Evolutionary conservation across 2,888 invertebrate genomes (phyloP).

Genomic region (Ethmia dodecea): DNA sequence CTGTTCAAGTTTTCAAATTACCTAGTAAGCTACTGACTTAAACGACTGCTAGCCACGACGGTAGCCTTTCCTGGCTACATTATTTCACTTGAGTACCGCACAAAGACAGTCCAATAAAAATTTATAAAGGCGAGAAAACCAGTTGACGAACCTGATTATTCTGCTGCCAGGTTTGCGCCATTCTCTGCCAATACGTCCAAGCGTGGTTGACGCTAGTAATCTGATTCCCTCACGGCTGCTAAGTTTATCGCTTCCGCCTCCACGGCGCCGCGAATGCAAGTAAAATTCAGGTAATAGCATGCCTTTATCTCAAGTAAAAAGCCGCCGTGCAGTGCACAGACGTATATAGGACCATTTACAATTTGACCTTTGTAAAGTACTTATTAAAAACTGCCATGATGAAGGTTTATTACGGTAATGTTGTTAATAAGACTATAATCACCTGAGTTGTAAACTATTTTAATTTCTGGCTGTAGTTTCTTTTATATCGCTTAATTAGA

Average conservation of each 20-base stretch:
- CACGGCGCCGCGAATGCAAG: slow-evolving; percentile 26
- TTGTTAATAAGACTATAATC: too few species aligned
- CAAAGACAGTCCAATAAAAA: slow-evolving; percentile 4
- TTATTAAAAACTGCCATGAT: too few species aligned
- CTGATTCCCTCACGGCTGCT: slow-evolving; percentile 60
- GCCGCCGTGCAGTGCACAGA: slow-evolving; percentile 37
- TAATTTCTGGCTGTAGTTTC: too few species aligned
- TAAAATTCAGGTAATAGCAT: slow-evolving; percentile 33
- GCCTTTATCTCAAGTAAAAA: slow-evolving; percentile 50
- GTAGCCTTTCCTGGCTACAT: too few species aligned
- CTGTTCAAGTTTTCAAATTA: too few species aligned
- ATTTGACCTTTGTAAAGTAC: too few species aligned
- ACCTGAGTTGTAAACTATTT: too few species aligned
- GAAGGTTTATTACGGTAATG: too few species aligned
- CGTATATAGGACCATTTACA: too few species aligned
- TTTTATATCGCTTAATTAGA: too few species aligned
- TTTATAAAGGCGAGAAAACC: not conserved
- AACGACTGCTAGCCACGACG: too few species aligned
- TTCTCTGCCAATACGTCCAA: slow-evolving; percentile 48
- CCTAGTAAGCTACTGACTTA: too few species aligned
- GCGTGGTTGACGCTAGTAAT: slow-evolving; percentile 49
- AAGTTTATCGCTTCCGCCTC: slow-evolving; percentile 60
- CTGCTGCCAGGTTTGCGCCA: slow-evolving; percentile 40
- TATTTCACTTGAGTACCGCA: not conserved
- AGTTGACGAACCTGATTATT: slow-evolving; percentile 23